A percentile compares a stretch with the other conserved stretches of the same genome.
phyloP scores from a whole-genome alignment of 2,113 vertebrate species.

The Apaloderma vittatum region DNA sequence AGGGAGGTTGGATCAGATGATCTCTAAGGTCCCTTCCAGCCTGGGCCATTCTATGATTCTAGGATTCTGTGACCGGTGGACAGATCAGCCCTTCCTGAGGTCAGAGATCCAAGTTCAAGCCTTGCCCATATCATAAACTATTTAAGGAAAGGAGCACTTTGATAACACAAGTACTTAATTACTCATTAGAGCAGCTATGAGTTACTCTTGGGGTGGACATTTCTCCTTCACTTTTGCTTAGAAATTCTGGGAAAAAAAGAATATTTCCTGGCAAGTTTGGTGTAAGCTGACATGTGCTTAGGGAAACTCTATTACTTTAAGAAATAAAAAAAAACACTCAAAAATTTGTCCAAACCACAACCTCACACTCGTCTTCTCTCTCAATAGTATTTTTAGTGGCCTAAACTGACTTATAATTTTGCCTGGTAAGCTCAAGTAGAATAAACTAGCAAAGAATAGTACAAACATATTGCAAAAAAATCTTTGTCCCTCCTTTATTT shows the following conservation, averaged over 20 bases:
- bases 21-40: too few species aligned
- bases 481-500: background rate
- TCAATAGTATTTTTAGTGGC: background rate
- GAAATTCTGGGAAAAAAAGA: background rate
- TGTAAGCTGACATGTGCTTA: background rate
- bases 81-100: background rate
- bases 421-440: background rate
- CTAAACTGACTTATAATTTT: background rate
- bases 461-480: background rate
- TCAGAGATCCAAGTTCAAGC: background rate
- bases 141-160: background rate
- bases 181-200: fast-evolving
- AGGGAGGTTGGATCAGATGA: too few species aligned
- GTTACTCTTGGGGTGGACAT: background rate
- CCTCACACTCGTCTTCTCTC: background rate
- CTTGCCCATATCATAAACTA: background rate
- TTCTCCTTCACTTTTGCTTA: background rate
- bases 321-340: background rate
- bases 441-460: background rate
- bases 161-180: background rate
- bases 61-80: background rate
- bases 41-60: too few species aligned
- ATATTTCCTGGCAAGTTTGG: background rate
- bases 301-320: background rate
- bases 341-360: background rate